phyloP scores from a whole-genome alignment of 2,888 invertebrate genomes.

The Drosophila neotestacea region DNA sequence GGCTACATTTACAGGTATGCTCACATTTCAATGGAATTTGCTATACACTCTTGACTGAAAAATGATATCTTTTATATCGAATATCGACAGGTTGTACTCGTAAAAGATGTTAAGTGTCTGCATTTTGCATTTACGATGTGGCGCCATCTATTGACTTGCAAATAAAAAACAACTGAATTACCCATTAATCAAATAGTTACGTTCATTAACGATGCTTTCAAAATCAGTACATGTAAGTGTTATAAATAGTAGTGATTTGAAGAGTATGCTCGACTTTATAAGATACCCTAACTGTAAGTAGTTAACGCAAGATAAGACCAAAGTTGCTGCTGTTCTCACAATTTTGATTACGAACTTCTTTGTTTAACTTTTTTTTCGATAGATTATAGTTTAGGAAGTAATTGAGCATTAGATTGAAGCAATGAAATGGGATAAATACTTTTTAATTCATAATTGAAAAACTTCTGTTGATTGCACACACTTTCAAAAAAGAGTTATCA shows the following conservation, averaged over 20 bases:
- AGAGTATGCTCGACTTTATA: not conserved
- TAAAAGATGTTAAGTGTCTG: not conserved
- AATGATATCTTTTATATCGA: conserved; percentile 6
- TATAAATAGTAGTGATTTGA: not conserved
- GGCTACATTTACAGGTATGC: conserved; percentile 3
- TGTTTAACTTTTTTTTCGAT: too few relatives aligned
- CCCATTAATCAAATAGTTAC: conserved; percentile 31
- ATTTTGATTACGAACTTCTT: too few relatives aligned
- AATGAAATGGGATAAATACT: too few relatives aligned
- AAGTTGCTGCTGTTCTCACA: too few relatives aligned
- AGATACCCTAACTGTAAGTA: not conserved
- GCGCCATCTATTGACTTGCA: conserved; percentile 42
- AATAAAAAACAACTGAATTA: conserved; percentile 15
- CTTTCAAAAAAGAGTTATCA: too few relatives aligned
- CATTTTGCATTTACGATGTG: conserved; percentile 12
- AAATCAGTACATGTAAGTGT: conserved; percentile 16
- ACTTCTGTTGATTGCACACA: too few relatives aligned
- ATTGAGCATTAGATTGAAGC: too few relatives aligned
- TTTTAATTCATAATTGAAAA: too few relatives aligned
- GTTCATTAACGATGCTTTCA: conserved; percentile 22
- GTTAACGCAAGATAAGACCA: too few relatives aligned
- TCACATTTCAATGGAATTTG: not conserved
- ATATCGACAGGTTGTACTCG: conserved; percentile 10
- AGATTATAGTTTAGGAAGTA: too few relatives aligned
- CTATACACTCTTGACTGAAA: not conserved